These are phyloP conservation scores for Musca vetustissima DNA, from an alignment of 1,140 invertebrate species.

Conservation along the genomic window DNA sequence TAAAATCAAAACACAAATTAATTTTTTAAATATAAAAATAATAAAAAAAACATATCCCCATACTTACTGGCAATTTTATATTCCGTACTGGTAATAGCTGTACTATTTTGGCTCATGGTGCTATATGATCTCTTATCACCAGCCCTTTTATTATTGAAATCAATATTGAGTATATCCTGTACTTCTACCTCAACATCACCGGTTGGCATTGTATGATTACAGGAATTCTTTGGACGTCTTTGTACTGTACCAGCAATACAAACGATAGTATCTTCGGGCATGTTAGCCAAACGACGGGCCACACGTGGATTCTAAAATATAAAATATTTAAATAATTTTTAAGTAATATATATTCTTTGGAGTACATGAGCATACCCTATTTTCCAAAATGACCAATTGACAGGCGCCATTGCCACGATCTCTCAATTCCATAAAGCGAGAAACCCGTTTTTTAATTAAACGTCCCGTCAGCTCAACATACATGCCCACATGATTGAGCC, in stretches of 20 bases:
- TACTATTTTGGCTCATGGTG: slow-evolving; percentile 44
- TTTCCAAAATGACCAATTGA: slow-evolving; percentile 56
- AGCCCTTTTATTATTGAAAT: slow-evolving; percentile 43
- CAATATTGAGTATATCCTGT: slow-evolving; percentile 52
- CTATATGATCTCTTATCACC: slow-evolving; percentile 49
- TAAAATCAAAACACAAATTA: not conserved
- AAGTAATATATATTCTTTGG: not conserved
- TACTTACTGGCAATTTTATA: slow-evolving; percentile 52
- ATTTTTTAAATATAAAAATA: too few relatives aligned
- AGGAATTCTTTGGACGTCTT: slow-evolving; percentile 45
- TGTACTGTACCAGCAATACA: slow-evolving; percentile 54
- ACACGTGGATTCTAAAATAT: slow-evolving; percentile 49
- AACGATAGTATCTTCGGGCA: slow-evolving; percentile 54
- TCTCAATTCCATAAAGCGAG: slow-evolving; percentile 54
- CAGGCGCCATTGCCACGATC: slow-evolving; percentile 54
- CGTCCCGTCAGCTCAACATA: slow-evolving; percentile 54
- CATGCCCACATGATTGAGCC: slow-evolving; percentile 48
- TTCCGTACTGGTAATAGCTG: slow-evolving; percentile 53
- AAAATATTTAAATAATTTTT: not conserved
- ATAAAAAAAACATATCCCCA: not conserved
- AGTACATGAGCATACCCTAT: slow-evolving; percentile 33
- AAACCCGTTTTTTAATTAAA: slow-evolving; percentile 52
- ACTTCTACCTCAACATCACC: slow-evolving; percentile 56
- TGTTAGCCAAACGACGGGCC: slow-evolving; percentile 53
- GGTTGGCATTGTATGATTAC: slow-evolving; percentile 55